Base-by-base conservation (phyloP, 2,113 vertebrate species). In the Chaetodon auriga region DNA sequence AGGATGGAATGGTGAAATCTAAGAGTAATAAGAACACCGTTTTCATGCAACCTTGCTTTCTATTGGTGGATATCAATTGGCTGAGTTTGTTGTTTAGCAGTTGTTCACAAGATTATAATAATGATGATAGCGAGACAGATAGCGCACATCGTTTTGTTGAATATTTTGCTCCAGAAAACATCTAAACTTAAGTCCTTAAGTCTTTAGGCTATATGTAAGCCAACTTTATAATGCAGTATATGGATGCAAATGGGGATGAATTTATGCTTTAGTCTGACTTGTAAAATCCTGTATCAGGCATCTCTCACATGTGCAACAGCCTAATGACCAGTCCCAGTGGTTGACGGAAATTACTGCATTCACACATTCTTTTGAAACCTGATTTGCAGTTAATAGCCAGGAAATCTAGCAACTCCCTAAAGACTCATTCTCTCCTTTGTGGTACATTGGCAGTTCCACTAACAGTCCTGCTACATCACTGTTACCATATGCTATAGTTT, bases 361-460 rank as follows among this genome's bases (percentile, higher is more conserved):
- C 53, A 70, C 38, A 43, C 65, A 16, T 43, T 53, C 14, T 49
- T 66, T 61, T 25, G 13, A 35, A 35, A 83, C n/a, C 38, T 75
- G 69, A 79, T 80, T 71, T 69, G 54, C 62, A 41, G 72, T 51
- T 81, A 79, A 85, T 64, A 81, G 87, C 41, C 13, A 38, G 12
- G 75, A 77, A 61, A 83, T 78, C 63, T 48, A 38, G 35, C 6
- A 0, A 53, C 23, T 84, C 79, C 49, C 68, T 45, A 5, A 71
- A 63, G 81, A 68, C n/a, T 23, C 18, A 38, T 63, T 61, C 3
- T 68, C 21, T 70, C 49, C 48, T 75, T 25, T 41, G 55, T 63
- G 14, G 68, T 18, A 25, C 25, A 74, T 9, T 69, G 45, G 21
- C 38, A 68, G 1, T 71, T 64, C 45, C 76, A 73, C 12, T 23